Evolutionary conservation across 2,888 invertebrate species (phyloP), one percentile per base, ranked within the genome.

Genomic region (Drosophila hawaiiensis): DNA sequence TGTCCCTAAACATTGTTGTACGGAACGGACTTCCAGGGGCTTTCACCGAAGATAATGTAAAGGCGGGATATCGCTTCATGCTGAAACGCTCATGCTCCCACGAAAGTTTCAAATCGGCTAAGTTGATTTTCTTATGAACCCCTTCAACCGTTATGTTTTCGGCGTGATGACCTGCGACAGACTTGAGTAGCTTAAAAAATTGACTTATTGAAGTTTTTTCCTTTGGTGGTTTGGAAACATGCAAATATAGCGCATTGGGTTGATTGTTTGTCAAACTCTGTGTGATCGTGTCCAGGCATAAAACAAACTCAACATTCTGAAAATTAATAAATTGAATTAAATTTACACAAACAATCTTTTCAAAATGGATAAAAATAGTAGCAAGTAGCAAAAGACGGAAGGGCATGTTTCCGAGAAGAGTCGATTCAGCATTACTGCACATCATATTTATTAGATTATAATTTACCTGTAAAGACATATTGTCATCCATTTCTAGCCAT

Each of bases 61-160:
- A 97, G 0, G 98, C 98, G 0, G 98, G 96, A 89, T 99, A 95
- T 77, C 98, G 94, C 78, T 97, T 95, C 83, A 99, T 98, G 92
- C 98, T 98, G 94, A 97, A 99, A 80, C 98, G 94, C 93, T 99
- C 99, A 91, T 99, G 99, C 91, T 99, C 99, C 99, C 99, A 99
- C 0, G 98, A 97, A 35, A 99, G 93, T 65, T 96, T 95, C 0
- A 76, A 97, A 62, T 99, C 98, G 0, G 98, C 98, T 64, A 99
- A 94, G 94, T 99, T 99, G 84, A 99, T 99, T 94, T 99, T 99
- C 94, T 99, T 99, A 91, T 99, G 98, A 10, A 96, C 95, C 54
- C 97, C 95, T 73, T 96, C 95, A 16, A 96, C 94, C 6, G 94
- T 94, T 0, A 94, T 93, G 1, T 94, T 93, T 2, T 93, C 93